Base-by-base conservation (phyloP, 2,888 invertebrate species). In the Drosophila parthenogenetica region DNA sequence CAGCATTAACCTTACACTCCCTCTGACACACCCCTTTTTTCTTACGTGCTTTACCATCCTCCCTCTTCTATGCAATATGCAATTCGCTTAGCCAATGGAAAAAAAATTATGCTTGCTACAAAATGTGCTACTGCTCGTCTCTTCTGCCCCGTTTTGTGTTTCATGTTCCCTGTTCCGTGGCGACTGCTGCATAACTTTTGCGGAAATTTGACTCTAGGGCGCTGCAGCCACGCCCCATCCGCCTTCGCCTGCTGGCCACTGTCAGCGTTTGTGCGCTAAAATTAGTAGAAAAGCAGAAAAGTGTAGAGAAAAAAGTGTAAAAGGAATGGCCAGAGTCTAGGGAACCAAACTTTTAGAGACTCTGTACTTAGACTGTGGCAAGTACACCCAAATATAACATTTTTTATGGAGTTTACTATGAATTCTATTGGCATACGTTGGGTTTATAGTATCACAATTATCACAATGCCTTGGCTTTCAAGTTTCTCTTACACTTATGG, bases 181-280 rank as follows among this genome's bases (percentile, higher is more conserved):
- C 71, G 77, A 75, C 72, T 76, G 84, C 78, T 81, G 87, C 87
- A 85, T 87, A 85, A 85, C 87, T 87, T 86, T 86, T 79, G 63
- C 75, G 78, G 79, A 86, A 83, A 86, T 86, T 87, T 87, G 73
- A 81, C 86, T 86, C 71, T 66, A 49, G 75, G 73, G 73, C 62
- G 66, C 64, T 50, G 72, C 65, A 51, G 77, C 57, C 65, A 73
- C 70, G 68, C 73, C 70, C 64, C 63, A 35, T 13, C 73, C 70
- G 64, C 63, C 57, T 4, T 29, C 29, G 32, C 32, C 46, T 39
- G 35, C 32, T 48, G 64, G 39, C 50, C 82, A 69, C 64, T 59
- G 69, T 32, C 70, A 53, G 58, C 53, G 76, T 69, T 66, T 75
- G 73, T 79, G 81, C 67, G 65, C 68, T 73, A 78, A 82, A 86